A percentile compares a stretch with the other conserved stretches of the same genome.
These are phyloP conservation scores for Dyspetes luteomarginatus DNA, from an alignment of 2,888 invertebrate species.

Conservation along the genomic window DNA sequence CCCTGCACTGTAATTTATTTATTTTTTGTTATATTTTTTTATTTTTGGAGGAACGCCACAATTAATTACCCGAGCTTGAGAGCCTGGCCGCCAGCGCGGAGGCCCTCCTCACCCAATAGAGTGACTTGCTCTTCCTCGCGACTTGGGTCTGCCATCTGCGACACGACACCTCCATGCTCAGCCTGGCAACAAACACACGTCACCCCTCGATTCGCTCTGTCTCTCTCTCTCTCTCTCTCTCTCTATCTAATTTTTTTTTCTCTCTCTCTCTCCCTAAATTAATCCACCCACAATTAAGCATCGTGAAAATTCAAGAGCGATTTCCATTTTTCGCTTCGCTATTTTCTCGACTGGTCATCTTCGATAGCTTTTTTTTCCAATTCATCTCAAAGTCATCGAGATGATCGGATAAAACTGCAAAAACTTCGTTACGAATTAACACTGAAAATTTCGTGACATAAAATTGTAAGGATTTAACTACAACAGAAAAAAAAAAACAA, in stretches of 20 bases:
- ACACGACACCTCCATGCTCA: slow-evolving; percentile 88
- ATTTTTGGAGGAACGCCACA: slow-evolving; percentile 74
- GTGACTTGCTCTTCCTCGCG: slow-evolving; percentile 98
- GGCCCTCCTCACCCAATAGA: slow-evolving; percentile 97
- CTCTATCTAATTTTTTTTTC: slow-evolving; percentile 61
- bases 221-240: slow-evolving; percentile 71
- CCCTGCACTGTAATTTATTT: slow-evolving; percentile 70
- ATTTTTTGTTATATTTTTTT: slow-evolving; percentile 49
- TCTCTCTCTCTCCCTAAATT: slow-evolving; percentile 6
- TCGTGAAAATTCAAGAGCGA: slow-evolving; percentile 8
- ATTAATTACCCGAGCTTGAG: slow-evolving; percentile 97
- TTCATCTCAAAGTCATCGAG: background rate
- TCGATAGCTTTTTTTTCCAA: slow-evolving; percentile 10
- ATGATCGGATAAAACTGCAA: slow-evolving; percentile 25
- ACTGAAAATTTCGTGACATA: slow-evolving; percentile 5
- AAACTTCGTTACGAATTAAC: slow-evolving; percentile 33
- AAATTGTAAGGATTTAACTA: slow-evolving; percentile 1
- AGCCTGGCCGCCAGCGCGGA: slow-evolving; percentile 97
- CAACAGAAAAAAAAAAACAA: slow-evolving; percentile 41
- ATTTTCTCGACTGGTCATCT: background rate
- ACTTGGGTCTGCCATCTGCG: slow-evolving; percentile 98
- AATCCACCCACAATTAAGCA: slow-evolving; percentile 47
- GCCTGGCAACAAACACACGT: slow-evolving; percentile 88
- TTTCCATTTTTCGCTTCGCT: slow-evolving; percentile 19
- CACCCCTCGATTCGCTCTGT: slow-evolving; percentile 81